These are phyloP conservation scores for Malurus cyaneus DNA, from an alignment of 2,113 vertebrate genomes.

Conservation along the genomic window DNA sequence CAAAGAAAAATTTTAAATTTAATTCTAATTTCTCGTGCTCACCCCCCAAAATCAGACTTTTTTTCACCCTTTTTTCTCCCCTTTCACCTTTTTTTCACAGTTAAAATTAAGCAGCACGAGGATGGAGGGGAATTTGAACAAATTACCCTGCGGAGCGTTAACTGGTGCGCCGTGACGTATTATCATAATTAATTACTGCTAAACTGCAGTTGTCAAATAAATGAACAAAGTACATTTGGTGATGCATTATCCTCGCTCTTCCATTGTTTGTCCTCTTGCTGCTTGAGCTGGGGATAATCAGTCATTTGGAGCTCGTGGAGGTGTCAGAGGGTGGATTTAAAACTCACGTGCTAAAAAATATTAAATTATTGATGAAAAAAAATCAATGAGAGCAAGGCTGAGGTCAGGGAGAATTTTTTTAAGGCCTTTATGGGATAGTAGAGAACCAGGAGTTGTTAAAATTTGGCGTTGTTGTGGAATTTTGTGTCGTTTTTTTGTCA, in stretches of 20 bases:
- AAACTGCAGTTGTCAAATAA: slow-evolving; percentile 48
- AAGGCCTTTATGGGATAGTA: background rate
- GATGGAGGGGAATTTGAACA: background rate
- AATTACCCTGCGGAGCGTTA: background rate
- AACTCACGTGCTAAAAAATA: background rate
- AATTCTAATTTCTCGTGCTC: background rate
- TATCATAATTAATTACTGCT: slow-evolving; percentile 52
- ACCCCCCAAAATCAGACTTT: background rate
- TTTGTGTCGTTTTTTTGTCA: background rate
- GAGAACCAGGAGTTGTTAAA: background rate
- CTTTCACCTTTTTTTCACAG: too few relatives aligned
- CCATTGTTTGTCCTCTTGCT: slow-evolving; percentile 40
- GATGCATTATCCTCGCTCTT: slow-evolving; percentile 18
- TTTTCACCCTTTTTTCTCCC: too few relatives aligned
- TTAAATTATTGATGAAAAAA: background rate
- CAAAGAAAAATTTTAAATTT: too few relatives aligned
- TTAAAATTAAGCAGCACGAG: background rate
- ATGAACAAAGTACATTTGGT: slow-evolving; percentile 27
- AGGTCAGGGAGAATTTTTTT: background rate
- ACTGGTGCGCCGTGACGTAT: slow-evolving; percentile 8
- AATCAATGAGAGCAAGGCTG: background rate
- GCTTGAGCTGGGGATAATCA: slow-evolving; percentile 22
- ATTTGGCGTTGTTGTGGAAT: too few relatives aligned
- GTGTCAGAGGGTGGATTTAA: accelerated
- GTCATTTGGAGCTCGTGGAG: background rate